Evolutionary conservation across 2,113 vertebrate species (phyloP).

Genomic region (Epinephelus moara): DNA sequence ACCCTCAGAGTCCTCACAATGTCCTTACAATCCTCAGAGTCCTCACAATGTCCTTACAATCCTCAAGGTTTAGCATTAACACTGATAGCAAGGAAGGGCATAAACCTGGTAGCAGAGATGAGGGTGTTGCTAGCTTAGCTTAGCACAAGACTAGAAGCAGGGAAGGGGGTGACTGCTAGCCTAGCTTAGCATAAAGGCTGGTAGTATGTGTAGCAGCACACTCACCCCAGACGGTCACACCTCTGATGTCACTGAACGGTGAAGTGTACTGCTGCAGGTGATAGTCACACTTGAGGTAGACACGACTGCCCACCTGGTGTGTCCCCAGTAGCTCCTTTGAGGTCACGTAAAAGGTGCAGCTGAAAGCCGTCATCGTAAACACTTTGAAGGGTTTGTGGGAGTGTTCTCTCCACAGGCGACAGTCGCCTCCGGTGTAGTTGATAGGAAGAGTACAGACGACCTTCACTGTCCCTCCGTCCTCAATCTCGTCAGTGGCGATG

Average conservation of each 20-base stretch:
- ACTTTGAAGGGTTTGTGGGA: not conserved
- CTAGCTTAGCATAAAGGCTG: too few species aligned
- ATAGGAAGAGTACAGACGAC: slow-evolving; percentile 27
- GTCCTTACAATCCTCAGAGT: too few species aligned
- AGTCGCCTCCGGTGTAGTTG: slow-evolving; percentile 24
- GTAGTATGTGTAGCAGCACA: too few species aligned
- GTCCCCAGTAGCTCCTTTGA: slow-evolving; percentile 24
- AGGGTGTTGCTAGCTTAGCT: too few species aligned
- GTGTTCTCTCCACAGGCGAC: slow-evolving; percentile 18
- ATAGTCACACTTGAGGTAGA: slow-evolving; percentile 39
- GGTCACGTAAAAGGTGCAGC: slow-evolving; percentile 18
- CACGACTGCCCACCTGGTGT: not conserved
- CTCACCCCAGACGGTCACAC: slow-evolving; percentile 27
- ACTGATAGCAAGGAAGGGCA: too few species aligned
- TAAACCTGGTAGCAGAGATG: too few species aligned
- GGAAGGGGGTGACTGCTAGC: too few species aligned
- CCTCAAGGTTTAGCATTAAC: too few species aligned
- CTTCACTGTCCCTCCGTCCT: not conserved
- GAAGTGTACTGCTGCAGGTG: slow-evolving; percentile 41
- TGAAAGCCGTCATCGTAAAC: not conserved
- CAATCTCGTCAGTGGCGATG: not conserved
- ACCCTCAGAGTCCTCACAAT: too few species aligned
- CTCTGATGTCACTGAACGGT: not conserved
- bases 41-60: too few species aligned
- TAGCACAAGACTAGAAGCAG: too few species aligned